phyloP scores from a whole-genome alignment of 1,140 invertebrate species.

The Lasioglossum baleicum region DNA sequence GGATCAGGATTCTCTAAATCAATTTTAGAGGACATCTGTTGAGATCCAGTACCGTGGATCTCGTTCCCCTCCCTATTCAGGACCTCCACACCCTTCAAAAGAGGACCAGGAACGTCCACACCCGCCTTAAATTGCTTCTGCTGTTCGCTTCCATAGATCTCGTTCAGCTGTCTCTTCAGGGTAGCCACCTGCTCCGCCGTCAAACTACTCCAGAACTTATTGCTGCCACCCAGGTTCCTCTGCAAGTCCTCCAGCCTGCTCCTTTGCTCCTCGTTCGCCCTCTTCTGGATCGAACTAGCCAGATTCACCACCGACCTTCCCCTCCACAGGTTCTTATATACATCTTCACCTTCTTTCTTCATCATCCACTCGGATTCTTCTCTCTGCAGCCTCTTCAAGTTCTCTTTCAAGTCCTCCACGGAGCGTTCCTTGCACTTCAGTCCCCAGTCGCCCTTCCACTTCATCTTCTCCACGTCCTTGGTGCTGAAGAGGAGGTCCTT shows the following conservation, averaged over 20 bases:
- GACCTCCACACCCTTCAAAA: conserved; percentile 7
- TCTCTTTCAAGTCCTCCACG: conserved; percentile 89
- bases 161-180: conserved; percentile 89
- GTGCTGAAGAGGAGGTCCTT: conserved; percentile 91
- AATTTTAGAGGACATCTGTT: too few species aligned
- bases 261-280: conserved; percentile 65
- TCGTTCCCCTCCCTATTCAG: too few species aligned
- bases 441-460: conserved; percentile 88
- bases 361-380: conserved; percentile 75
- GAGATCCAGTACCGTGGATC: too few species aligned
- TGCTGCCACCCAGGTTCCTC: conserved; percentile 84
- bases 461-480: conserved; percentile 84
- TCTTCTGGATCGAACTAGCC: conserved; percentile 84
- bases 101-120: neutral
- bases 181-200: conserved; percentile 91
- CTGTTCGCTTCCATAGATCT: conserved; percentile 87
- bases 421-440: conserved; percentile 91
- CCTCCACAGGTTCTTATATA: conserved; percentile 88
- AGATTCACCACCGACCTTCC: conserved; percentile 89
- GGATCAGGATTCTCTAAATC: neutral
- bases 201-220: conserved; percentile 89
- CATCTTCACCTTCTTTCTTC: conserved; percentile 81
- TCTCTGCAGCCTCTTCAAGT: conserved; percentile 83
- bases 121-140: conserved; percentile 49
- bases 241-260: conserved; percentile 66